phyloP scores from a whole-genome alignment of 1,140 invertebrate species.

The Drosophila guanche region DNA sequence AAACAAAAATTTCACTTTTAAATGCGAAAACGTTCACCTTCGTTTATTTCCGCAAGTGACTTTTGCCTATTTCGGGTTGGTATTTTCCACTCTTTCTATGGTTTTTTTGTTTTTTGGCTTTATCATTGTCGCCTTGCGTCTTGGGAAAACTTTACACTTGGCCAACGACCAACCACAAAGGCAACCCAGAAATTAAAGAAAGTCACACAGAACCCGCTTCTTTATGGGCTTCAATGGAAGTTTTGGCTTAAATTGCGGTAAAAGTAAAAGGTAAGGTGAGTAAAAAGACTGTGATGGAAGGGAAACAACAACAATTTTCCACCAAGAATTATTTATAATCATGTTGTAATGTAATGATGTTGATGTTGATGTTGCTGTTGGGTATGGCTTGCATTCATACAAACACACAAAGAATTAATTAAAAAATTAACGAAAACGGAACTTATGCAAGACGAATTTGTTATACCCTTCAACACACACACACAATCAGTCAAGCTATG shows the following conservation, averaged over 20 bases:
- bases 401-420: no score
- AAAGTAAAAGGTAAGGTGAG: slow-evolving; percentile 26
- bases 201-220: slow-evolving; percentile 62
- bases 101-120: slow-evolving; percentile 37
- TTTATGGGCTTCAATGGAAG: slow-evolving; percentile 62
- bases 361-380: slow-evolving; percentile 38
- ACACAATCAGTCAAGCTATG: no score
- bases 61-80: slow-evolving; percentile 45
- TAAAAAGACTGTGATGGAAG: slow-evolving; percentile 9
- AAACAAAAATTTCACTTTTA: slow-evolving; percentile 77
- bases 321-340: slow-evolving; percentile 74
- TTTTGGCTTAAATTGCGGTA: slow-evolving; percentile 47
- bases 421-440: no score
- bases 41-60: slow-evolving; percentile 79
- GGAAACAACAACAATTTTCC: slow-evolving; percentile 58
- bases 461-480: no score
- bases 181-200: slow-evolving; percentile 48
- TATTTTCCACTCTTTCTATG: neutral
- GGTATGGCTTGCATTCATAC: neutral
- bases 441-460: no score
- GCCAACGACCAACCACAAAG: slow-evolving; percentile 13
- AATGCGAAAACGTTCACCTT: slow-evolving; percentile 82
- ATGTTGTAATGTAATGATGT: slow-evolving; percentile 68
- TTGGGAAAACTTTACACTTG: slow-evolving; percentile 69
- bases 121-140: slow-evolving; percentile 61